Evolutionary conservation across 2,797 vertebrate species (phyloP).

Genomic region (Rhynchotus rufescens): DNA sequence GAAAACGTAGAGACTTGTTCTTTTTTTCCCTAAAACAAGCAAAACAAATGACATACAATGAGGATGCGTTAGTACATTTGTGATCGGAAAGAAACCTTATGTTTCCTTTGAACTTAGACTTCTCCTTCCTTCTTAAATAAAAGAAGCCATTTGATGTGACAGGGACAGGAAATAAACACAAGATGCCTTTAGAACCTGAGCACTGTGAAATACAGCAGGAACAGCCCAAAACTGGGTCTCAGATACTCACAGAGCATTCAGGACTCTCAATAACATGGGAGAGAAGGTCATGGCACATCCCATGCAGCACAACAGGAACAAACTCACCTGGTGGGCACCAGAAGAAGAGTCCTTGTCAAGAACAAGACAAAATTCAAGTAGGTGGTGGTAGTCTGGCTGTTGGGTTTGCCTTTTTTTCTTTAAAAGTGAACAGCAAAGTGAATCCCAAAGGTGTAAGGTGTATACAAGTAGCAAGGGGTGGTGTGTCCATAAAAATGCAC

Average conservation of each 20-base stretch:
- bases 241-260: neutral
- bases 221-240: neutral
- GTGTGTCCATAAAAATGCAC: neutral
- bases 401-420: neutral
- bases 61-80: neutral
- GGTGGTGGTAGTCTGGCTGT: neutral
- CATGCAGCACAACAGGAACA: neutral
- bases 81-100: neutral
- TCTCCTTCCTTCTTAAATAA: neutral
- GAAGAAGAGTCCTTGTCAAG: neutral
- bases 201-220: neutral
- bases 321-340: neutral
- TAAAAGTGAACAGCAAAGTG: neutral
- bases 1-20: neutral
- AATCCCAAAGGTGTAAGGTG: neutral
- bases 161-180: neutral
- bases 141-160: neutral
- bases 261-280: neutral
- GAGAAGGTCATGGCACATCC: neutral
- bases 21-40: neutral
- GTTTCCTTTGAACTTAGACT: neutral
- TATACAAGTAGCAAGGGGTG: rapidly evolving
- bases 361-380: neutral
- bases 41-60: neutral
- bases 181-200: neutral